Evolutionary conservation across 2,888 invertebrate species (phyloP).

Genomic region (Drosophila monieri): DNA sequence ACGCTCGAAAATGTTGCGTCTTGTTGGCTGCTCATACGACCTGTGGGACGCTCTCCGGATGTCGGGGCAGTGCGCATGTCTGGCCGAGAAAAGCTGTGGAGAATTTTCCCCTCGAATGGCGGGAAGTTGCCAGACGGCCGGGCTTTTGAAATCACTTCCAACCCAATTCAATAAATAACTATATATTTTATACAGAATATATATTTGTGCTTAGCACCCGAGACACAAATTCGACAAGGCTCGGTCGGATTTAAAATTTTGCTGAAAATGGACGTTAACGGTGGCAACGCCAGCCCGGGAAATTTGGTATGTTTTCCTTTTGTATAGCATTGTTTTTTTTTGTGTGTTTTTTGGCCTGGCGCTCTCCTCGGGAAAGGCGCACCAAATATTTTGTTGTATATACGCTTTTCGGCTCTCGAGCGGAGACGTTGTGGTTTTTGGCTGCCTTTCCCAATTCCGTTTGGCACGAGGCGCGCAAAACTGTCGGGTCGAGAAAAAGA

Average conservation of each 20-base stretch:
- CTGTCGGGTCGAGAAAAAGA: slow-evolving; percentile 43
- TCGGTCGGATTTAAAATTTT: not conserved
- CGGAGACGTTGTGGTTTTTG: slow-evolving; percentile 70
- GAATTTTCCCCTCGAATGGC: slow-evolving; percentile 51
- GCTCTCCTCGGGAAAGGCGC: slow-evolving; percentile 51
- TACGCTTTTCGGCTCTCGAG: slow-evolving; percentile 76
- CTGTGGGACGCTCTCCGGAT: slow-evolving; percentile 53
- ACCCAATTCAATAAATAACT: slow-evolving; percentile 4
- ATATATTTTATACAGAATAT: slow-evolving; percentile 4
- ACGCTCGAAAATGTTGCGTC: slow-evolving; percentile 73
- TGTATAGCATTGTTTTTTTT: slow-evolving; percentile 20
- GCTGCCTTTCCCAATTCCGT: slow-evolving; percentile 63
- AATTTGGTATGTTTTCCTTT: slow-evolving; percentile 70
- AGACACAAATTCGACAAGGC: not conserved
- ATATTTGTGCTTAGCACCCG: not conserved
- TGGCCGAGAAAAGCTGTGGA: slow-evolving; percentile 47
- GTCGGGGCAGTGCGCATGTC: slow-evolving; percentile 50
- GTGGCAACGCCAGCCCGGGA: slow-evolving; percentile 70
- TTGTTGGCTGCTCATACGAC: slow-evolving; percentile 67
- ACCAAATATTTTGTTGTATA: slow-evolving; percentile 73
- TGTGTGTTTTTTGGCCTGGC: slow-evolving; percentile 54
- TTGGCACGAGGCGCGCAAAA: slow-evolving; percentile 65
- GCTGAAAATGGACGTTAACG: slow-evolving; percentile 34
- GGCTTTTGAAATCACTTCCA: slow-evolving; percentile 8
- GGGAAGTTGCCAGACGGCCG: slow-evolving; percentile 62